phyloP scores from a whole-genome alignment of 1,140 invertebrate genomes.

The Papilio dardanus region DNA sequence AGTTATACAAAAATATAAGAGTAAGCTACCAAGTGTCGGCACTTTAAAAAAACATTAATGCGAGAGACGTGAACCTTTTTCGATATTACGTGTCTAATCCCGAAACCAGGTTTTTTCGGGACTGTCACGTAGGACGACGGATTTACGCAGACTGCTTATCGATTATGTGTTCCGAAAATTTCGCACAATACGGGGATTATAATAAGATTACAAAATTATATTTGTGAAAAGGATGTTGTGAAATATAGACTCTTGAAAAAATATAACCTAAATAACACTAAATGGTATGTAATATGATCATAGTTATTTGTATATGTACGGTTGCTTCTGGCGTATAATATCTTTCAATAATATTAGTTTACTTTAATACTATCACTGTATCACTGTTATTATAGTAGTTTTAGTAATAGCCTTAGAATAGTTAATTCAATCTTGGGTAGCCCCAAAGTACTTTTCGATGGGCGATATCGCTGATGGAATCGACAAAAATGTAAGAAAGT shows the following conservation, averaged over 20 bases:
- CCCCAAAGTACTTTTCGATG: too few relatives aligned
- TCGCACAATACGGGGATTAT: neutral
- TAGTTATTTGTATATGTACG: too few relatives aligned
- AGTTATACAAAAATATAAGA: constrained; percentile 2
- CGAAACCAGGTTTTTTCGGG: constrained; percentile 12
- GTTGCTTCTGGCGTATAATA: neutral
- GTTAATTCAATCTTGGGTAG: constrained; percentile 40
- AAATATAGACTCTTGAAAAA: neutral
- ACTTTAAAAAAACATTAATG: constrained; percentile 26
- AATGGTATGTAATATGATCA: too few relatives aligned
- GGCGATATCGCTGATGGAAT: too few relatives aligned
- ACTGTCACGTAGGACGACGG: neutral
- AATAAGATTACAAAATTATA: constrained; percentile 8
- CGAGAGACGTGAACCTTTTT: constrained; percentile 20
- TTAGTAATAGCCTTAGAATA: too few relatives aligned
- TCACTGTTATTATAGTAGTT: too few relatives aligned
- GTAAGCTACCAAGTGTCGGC: neutral
- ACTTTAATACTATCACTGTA: too few relatives aligned
- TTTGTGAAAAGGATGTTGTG: neutral
- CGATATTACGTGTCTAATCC: constrained; percentile 29
- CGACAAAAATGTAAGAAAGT: too few relatives aligned
- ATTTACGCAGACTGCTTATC: constrained; percentile 17
- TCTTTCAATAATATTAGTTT: neutral
- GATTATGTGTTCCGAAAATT: constrained; percentile 23
- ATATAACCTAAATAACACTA: neutral